These are phyloP conservation scores for Gila orcuttii DNA, from an alignment of 2,113 vertebrate species.

Conservation along the genomic window DNA sequence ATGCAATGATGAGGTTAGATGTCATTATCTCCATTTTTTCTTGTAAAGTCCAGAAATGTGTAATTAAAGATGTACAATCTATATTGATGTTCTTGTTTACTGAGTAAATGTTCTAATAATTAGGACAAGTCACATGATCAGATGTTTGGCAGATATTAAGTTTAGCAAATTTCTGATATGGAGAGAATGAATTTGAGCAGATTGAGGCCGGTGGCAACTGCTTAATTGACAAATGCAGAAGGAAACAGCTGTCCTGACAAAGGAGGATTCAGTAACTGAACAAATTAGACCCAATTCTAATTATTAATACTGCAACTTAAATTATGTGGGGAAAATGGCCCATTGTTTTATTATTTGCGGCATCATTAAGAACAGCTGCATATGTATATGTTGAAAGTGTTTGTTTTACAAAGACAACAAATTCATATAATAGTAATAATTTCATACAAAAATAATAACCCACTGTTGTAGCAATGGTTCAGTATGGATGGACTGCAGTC, in stretches of 20 bases:
- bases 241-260: constrained; percentile 33
- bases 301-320: background rate
- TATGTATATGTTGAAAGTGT: background rate
- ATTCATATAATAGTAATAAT: background rate
- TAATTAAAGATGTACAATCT: constrained; percentile 32
- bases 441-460: background rate
- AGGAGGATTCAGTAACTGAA: constrained; percentile 1
- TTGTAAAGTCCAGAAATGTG: constrained; percentile 5
- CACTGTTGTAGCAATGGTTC: background rate
- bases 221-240: constrained; percentile 30
- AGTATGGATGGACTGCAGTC: background rate
- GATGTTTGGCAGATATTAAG: constrained; percentile 24
- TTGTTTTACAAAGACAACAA: constrained; percentile 9
- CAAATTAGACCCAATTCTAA: background rate
- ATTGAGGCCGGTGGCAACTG: constrained; percentile 23
- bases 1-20: constrained; percentile 61
- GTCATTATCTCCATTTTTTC: background rate
- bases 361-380: background rate
- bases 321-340: background rate
- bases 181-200: constrained; percentile 35
- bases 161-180: constrained; percentile 35
- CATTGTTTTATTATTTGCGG: constrained; percentile 12
- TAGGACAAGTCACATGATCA: constrained; percentile 28
- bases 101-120: constrained; percentile 14
- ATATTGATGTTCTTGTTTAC: background rate